A percentile compares a stretch with the other conserved stretches of the same genome.
phyloP scores from a whole-genome alignment of 2,113 vertebrate genomes.

The Fregetta grallaria region DNA sequence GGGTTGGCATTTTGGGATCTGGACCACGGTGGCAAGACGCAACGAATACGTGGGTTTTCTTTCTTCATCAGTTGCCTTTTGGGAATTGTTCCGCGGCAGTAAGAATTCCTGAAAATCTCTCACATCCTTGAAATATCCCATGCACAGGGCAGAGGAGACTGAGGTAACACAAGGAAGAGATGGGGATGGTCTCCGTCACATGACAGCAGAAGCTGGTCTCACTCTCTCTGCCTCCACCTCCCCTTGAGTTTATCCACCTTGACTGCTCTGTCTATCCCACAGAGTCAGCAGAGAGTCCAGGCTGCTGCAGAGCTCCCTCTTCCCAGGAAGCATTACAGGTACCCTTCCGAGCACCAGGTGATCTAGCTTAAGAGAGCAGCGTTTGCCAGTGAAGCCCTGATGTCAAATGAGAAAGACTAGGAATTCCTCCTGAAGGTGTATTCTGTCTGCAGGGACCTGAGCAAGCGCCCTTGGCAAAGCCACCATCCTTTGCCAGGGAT shows the following conservation, averaged over 20 bases:
- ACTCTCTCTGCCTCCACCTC: not conserved
- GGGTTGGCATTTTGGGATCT: not conserved
- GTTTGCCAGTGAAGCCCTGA: not conserved
- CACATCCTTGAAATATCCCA: not conserved
- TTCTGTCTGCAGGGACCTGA: not conserved
- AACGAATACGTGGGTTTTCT: accelerated
- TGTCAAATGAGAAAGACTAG: not conserved
- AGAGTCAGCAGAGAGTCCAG: not conserved
- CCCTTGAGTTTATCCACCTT: not conserved
- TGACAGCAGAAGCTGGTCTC: not conserved
- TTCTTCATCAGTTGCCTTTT: not conserved
- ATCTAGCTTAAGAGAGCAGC: not conserved
- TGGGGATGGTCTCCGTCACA: not conserved
- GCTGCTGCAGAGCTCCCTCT: not conserved
- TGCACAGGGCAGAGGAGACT: not conserved
- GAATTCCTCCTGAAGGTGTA: not conserved
- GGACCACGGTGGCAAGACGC: not conserved
- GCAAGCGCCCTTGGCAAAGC: not conserved
- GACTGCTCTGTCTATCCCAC: not conserved
- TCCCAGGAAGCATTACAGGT: not conserved
- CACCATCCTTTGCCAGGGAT: not conserved
- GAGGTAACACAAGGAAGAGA: not conserved
- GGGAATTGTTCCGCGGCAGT: not conserved
- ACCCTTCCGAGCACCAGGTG: not conserved
- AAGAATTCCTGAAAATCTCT: not conserved